Evolutionary conservation across 2,113 vertebrate species (phyloP).

Genomic region (Chloroceryle aenea): DNA sequence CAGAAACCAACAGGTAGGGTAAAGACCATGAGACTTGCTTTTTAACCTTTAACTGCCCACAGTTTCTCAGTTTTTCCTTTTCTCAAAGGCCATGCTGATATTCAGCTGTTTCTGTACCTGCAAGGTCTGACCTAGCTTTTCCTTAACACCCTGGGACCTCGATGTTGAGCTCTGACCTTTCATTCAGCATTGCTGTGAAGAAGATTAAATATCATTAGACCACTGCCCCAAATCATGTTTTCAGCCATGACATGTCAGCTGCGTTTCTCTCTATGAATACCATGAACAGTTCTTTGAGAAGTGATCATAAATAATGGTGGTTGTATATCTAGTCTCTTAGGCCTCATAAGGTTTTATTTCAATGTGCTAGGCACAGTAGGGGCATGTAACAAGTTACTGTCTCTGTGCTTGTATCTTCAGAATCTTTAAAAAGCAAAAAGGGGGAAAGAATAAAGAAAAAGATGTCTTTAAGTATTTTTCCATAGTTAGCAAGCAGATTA

Average conservation of each 20-base stretch:
- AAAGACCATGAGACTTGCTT: neutral
- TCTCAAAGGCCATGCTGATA: neutral
- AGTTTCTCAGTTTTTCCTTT: neutral
- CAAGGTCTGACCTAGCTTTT: neutral
- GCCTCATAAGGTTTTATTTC: neutral
- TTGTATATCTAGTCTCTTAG: neutral
- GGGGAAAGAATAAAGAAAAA: neutral
- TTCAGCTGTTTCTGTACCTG: neutral
- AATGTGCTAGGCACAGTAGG: neutral
- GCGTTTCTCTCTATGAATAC: neutral
- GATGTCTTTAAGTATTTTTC: neutral
- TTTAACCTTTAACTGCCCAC: neutral
- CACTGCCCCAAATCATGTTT: neutral
- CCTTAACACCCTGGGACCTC: neutral
- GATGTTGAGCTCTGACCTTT: neutral
- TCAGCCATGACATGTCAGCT: neutral
- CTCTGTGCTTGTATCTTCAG: neutral
- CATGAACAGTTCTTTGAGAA: neutral
- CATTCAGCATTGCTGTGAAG: neutral
- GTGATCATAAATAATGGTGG: neutral
- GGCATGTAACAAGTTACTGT: neutral
- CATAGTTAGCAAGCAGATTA: neutral
- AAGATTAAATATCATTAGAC: neutral
- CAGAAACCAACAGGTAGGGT: slow-evolving; percentile 60
- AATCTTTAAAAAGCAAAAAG: neutral